Conservation (phyloP, 1,140 invertebrate genomes). For the Bacillus rossius region DNA sequence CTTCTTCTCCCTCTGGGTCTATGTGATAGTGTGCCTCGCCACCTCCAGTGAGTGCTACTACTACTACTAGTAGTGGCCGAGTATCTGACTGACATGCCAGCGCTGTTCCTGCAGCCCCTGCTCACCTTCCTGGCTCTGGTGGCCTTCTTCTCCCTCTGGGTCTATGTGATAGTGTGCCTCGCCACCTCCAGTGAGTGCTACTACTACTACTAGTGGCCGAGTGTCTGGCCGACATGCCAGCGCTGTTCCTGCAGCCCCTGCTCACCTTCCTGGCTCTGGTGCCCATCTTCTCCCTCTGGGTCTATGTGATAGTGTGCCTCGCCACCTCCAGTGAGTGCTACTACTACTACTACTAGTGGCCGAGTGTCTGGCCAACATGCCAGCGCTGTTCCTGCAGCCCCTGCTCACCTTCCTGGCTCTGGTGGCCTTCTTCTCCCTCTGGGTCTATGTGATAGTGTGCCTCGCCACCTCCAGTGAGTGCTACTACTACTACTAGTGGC, state of each 20-base stretch:
- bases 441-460: constrained; percentile 71
- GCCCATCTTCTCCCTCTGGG: constrained; percentile 80
- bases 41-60: constrained; percentile 66
- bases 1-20: constrained; percentile 83
- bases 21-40: constrained; percentile 64
- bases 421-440: constrained; percentile 74
- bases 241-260: constrained; percentile 81
- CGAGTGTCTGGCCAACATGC: no score
- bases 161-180: constrained; percentile 65
- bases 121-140: constrained; percentile 75
- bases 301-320: constrained; percentile 65
- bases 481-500: no score
- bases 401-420: constrained; percentile 77
- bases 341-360: no score
- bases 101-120: constrained; percentile 81
- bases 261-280: constrained; percentile 75
- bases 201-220: no score
- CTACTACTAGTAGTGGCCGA: no score
- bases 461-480: constrained; percentile 64
- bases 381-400: constrained; percentile 82
- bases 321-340: constrained; percentile 66
- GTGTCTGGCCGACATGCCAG: constrained; percentile 74
- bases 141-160: constrained; percentile 80
- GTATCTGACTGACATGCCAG: constrained; percentile 74
- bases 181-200: constrained; percentile 66